Evolutionary conservation across 2,113 vertebrate species (phyloP), one percentile per base, ranked within the genome.

Genomic region (Oceanites oceanicus): DNA sequence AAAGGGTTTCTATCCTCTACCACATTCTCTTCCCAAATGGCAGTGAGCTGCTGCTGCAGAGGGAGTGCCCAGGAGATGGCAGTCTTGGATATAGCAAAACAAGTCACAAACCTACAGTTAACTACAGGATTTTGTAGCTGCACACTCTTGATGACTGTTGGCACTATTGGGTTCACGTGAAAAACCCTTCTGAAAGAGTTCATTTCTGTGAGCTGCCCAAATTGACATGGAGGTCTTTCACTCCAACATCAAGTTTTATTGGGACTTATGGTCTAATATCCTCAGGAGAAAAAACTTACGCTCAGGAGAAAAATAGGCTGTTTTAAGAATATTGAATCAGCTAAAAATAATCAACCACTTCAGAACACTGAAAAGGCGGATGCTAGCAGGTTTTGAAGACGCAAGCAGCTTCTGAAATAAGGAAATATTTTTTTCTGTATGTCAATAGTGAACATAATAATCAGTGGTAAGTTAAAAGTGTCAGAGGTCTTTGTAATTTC

Each of bases 11-110:
- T 11, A 25, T 30, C 8, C 15, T 9, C 36, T 30, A 4, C 11
- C 1, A 11, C 45, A 12, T 34, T 49, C 16, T 25, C 23, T 26
- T 23, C 29, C 10, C 10, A 8, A 42, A 70, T 1, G 0, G 7
- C 34, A 25, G 18, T 2, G 30, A 77, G 59, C 18, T 59, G 65
- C 5, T 47, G 25, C 42, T 47, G 53, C 47, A 49, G 30, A 7
- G 9, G 6, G 10, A 50, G 2, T 11, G 21, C 68, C 96, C 96
- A 88, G 79, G 34, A 94, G 97, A 71, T 95, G 97, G 94, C 91
- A 90, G 78, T 53, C 56, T 91, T 83, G 58, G 15, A 49, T 30
- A 7, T 0, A 44, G 34, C 32, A 72, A 83, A 63, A 23, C 22
- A 30, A 32, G 26, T 32, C 63, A 29, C 40, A 68, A 26, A 9